A percentile compares a stretch with the other conserved stretches of the same genome.
phyloP scores from a whole-genome alignment of 2,888 invertebrate genomes.

The Yponomeuta malinellus region DNA sequence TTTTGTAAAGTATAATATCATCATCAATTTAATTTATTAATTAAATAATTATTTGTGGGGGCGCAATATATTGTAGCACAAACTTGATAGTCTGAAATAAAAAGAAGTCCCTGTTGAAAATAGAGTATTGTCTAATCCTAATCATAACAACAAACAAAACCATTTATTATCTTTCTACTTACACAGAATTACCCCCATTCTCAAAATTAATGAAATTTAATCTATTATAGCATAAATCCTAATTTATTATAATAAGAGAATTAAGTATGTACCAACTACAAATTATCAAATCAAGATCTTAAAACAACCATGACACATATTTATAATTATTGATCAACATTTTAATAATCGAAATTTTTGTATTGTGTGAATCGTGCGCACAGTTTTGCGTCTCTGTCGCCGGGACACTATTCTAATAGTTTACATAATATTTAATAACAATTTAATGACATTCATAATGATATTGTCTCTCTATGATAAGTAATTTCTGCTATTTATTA shows the following conservation, averaged over 20 bases:
- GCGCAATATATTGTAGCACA: constrained; percentile 10
- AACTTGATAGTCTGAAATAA: constrained; percentile 3
- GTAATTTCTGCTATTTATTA: constrained; percentile 70
- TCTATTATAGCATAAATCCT: neutral
- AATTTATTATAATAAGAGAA: constrained; percentile 4
- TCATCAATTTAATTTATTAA: neutral
- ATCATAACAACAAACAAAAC: neutral
- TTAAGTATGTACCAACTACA: constrained; percentile 2
- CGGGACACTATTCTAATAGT: neutral
- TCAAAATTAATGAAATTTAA: neutral
- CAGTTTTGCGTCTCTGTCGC: constrained; percentile 18
- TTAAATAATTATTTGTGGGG: neutral
- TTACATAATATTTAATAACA: neutral
- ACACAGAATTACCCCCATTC: neutral
- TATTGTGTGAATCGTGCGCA: constrained; percentile 44
- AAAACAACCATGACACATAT: constrained; percentile 60
- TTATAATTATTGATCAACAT: constrained; percentile 67
- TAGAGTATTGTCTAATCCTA: too few relatives aligned
- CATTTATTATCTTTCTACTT: neutral
- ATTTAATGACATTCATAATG: constrained; percentile 16
- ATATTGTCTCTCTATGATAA: constrained; percentile 66
- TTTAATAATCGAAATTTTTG: constrained; percentile 53
- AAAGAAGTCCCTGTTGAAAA: neutral
- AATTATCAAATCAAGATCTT: constrained; percentile 1
- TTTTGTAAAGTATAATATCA: neutral